Evolutionary conservation across 2,797 vertebrate genomes (phyloP).

Genomic region (Rhynchotus rufescens): DNA sequence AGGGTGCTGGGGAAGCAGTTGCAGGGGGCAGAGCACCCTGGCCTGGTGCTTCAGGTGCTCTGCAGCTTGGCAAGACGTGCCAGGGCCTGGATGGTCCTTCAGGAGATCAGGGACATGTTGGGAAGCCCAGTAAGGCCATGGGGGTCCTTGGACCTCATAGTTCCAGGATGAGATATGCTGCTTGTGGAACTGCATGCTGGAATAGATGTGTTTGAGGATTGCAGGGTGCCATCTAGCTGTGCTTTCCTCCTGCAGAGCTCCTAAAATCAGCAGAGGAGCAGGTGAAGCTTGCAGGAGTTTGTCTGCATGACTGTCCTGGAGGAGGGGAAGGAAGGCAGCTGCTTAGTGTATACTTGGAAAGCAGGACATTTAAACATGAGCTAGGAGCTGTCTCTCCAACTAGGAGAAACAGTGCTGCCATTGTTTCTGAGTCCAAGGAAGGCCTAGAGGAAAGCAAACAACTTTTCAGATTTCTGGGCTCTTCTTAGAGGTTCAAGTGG

Average conservation of each 20-base stretch:
- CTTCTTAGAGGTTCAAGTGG: neutral
- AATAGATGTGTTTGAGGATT: neutral
- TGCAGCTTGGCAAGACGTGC: neutral
- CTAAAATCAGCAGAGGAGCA: neutral
- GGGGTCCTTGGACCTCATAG: accelerated
- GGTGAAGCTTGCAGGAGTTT: neutral
- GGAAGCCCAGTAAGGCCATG: neutral
- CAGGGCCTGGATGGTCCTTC: neutral
- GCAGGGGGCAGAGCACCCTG: neutral
- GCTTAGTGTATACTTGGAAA: neutral
- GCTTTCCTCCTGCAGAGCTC: neutral
- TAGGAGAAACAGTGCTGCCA: neutral
- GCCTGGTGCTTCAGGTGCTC: neutral
- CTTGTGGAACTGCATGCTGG: neutral
- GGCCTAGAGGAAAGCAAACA: neutral
- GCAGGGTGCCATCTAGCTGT: accelerated
- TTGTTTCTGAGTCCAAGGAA: neutral
- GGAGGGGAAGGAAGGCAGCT: neutral
- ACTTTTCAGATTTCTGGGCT: neutral
- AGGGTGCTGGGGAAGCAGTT: neutral
- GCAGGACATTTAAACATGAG: neutral
- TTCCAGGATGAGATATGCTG: neutral
- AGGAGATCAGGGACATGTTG: neutral
- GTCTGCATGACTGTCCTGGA: neutral
- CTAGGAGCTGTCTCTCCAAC: too few species aligned